Base-by-base conservation (phyloP, 2,888 invertebrate species). In the Scaptomyza tumidula region DNA sequence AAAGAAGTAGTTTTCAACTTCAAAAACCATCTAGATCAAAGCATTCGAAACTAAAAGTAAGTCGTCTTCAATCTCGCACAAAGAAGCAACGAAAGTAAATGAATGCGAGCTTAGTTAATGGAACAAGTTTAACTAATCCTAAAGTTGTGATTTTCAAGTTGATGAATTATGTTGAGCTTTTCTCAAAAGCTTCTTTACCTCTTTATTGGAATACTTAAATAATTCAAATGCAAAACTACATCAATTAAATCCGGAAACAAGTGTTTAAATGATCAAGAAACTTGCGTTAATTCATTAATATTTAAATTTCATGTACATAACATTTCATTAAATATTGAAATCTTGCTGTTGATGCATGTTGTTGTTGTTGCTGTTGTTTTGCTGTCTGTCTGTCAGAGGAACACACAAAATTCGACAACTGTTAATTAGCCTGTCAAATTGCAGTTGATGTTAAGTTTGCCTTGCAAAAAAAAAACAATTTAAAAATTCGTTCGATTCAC, bases 401-500 rank as follows among this genome's bases (percentile, higher is more conserved):
- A 16, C 49, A 29, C n/a, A 62, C 29, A 19, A n/a, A 50, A 27
- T n/a, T 49, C 49, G 19, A 50, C 19, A 27, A 29, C 50, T 50
- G 50, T 50, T 39, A 55, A 62, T 55, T 46, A 33, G 43, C 43
- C 6, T 48, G 48, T 35, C 27, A 9, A 69, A 61, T 50, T 69
- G 14, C 33, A 19, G 31, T 6, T 11, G 5, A 24, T 52, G 16
- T 16, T 10, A 37, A 39, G 14, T 31, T 48, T 31, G 33, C 14
- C 19, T 14, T 29, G 24, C 24, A 3, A 24, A 4, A 24, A 24
- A 24, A 24, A 19, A 9, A 2, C 10, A 58, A 64, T 43, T 54
- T 48, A 5, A 10, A 10, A 67, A 62, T 62, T 56, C 24, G 31
- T 49, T 37, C 41, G 49, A 63, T 73, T 70, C 37, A 11, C 53